Evolutionary conservation across 2,888 invertebrate genomes (phyloP).

Genomic region (Lamproptera curius): DNA sequence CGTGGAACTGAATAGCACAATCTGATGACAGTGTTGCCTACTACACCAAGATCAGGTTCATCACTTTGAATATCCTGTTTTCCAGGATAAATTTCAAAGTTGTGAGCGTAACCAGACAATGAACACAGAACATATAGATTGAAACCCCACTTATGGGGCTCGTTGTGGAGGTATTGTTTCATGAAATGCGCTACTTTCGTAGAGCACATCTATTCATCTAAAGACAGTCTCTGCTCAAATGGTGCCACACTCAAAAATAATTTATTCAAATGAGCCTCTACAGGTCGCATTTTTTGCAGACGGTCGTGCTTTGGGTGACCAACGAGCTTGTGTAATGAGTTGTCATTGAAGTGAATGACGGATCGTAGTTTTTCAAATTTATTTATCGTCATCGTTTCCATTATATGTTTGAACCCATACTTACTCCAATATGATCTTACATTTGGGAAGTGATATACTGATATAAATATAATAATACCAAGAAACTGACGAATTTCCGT

Average conservation of each 20-base stretch:
- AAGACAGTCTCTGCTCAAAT: conserved; percentile 25
- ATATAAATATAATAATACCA: too few species aligned
- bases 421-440: conserved; percentile 27
- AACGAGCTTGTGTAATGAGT: conserved; percentile 20
- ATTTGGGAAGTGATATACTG: conserved; percentile 26
- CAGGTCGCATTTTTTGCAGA: conserved; percentile 28
- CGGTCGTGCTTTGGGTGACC: conserved; percentile 24
- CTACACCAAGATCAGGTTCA: too few species aligned
- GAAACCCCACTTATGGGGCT: too few species aligned
- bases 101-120: conserved; percentile 23
- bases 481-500: conserved; percentile 27
- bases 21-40: conserved; percentile 2
- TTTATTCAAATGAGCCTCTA: conserved; percentile 22
- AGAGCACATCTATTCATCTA: conserved; percentile 28
- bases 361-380: conserved; percentile 27
- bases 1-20: conserved; percentile 2
- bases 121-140: conserved; percentile 25
- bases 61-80: too few species aligned
- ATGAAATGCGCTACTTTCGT: conserved; percentile 25
- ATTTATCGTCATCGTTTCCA: conserved; percentile 27
- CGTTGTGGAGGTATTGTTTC: conserved; percentile 28
- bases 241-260: conserved; percentile 17
- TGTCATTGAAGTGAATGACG: conserved; percentile 24
- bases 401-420: conserved; percentile 26
- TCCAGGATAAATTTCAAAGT: conserved; percentile 25